Conservation (phyloP, 2,797 vertebrate species). For the Caiman crocodilus region DNA sequence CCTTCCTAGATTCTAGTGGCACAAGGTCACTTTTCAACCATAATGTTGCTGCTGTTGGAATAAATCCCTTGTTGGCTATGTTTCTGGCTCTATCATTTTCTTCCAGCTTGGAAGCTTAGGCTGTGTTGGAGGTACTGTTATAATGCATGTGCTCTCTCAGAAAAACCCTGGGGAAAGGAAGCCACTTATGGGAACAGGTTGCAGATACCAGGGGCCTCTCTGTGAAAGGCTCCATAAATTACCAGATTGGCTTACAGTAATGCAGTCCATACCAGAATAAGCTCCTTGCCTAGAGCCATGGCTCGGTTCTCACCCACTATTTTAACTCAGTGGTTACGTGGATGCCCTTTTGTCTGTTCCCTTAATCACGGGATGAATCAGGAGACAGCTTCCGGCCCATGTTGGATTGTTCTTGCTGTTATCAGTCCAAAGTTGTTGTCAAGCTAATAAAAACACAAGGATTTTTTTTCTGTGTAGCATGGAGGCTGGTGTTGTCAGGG, state of each 20-base stretch:
- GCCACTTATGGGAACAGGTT: background rate
- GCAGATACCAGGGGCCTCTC: background rate
- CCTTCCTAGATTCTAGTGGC: background rate
- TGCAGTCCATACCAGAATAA: too few relatives aligned
- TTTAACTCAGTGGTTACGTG: background rate
- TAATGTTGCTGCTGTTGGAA: background rate
- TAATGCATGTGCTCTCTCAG: background rate
- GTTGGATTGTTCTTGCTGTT: fast-evolving
- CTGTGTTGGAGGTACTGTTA: too few relatives aligned
- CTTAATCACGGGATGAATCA: background rate
- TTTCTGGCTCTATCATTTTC: background rate
- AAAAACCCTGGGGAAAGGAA: background rate
- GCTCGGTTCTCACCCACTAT: background rate
- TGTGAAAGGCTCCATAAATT: background rate
- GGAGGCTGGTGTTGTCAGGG: background rate
- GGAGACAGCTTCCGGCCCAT: background rate
- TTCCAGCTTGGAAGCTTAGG: background rate
- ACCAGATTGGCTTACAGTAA: too few relatives aligned
- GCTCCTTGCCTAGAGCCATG: too few relatives aligned
- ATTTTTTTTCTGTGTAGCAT: fast-evolving
- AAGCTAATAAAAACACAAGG: background rate
- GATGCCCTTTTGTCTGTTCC: fast-evolving
- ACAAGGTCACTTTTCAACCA: background rate
- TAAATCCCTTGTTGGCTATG: background rate
- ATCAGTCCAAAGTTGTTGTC: background rate